Base-by-base conservation (phyloP, 2,113 vertebrate species). In the Mustela nigripes region DNA sequence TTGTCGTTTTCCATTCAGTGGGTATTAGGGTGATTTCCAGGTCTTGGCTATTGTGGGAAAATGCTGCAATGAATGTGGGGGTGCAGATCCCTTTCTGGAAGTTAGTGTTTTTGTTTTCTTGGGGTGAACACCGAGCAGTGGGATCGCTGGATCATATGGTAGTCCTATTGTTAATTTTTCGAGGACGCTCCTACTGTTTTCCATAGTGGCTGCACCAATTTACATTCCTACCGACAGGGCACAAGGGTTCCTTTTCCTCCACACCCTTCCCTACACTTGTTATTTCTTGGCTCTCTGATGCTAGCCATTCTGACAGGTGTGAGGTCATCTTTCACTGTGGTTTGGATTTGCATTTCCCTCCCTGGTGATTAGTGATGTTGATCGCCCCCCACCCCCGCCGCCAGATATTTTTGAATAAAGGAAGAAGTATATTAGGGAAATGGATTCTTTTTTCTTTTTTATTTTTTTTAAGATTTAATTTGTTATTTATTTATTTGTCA, bases 371-470 rank as follows among this genome's bases (percentile, higher is more conserved):
- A 31, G 22, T 48, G 60, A 45, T 69, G 33, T n/a, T 33, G 65
- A 39, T 76, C 74, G 19, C 16, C 14, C 42, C 73, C 36, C 5
- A 39, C 39, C 39, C 69, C 22, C 1, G 45, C 53, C 53, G 10
- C 53, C 53, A 76, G 53, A n/a, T 45, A 48, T 28, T 74, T 94
- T 81, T 78, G n/a, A 73, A 65, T 50, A 92, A 92, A 65, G 36
- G 48, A 91, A 95, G 58, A 90, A 83, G 81, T 79, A 26, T 60
- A 62, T 82, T 94, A 89, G 60, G 48, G 73, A 95, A 91, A 83
- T 83, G 26, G 53, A 78, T 97, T 91, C 33, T 12, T 74, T 91
- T 96, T 83, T 45, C 5, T 16, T 74, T 91, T 96, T 83, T 45
- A 16, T 53, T 53, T 53, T 53, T 53, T 53, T 53, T 16, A 53